Base-by-base conservation (phyloP, 2,888 invertebrate genomes). In the Lomographa bimaculata region DNA sequence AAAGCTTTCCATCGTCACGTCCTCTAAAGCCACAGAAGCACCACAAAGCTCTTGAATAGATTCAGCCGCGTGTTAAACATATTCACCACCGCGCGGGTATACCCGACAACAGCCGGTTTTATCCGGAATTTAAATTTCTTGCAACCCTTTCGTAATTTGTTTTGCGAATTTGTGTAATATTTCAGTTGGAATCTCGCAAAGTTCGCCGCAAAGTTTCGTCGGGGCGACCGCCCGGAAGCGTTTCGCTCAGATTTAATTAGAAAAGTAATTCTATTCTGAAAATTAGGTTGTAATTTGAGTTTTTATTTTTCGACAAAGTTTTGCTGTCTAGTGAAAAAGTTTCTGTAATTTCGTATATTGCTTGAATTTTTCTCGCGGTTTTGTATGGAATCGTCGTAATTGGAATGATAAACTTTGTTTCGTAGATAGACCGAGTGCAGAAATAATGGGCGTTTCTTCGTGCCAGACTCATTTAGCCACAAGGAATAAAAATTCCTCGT, bases 201-300 rank as follows among this genome's bases (percentile, higher is more conserved):
- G 29, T 34, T 27, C 4, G 17, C 39, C 36, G 23, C 29, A 40
- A 46, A 40, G 17, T 52, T 46, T 36, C 16, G 7, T 18, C 5
- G 25, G 23, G 32, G 30, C 42, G 30, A 35, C 30, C 30, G 10
- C 11, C 19, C 32, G 36, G 33, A 28, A 29, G 35, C 32, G 28
- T 11, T 32, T 18, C 32, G 7, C 21, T 35, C 33, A 26, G 42
- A 38, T 50, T 48, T 46, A 54, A 54, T 54, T 48, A 53, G 44
- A 36, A 30, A 27, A 29, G 42, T 21, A 36, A 39, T 46, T 38
- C 32, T 25, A 48, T 42, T 34, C 16, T 26, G 37, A 32, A 46
- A 46, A 48, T 46, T 27, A 23, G 19, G 24, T 18, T 30, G 36
- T 37, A 37, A 32, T 43, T 32, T 17, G 36, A 36, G 25, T 36